phyloP scores from a whole-genome alignment of 1,140 invertebrate genomes.

The Drosophila kikkawai region DNA sequence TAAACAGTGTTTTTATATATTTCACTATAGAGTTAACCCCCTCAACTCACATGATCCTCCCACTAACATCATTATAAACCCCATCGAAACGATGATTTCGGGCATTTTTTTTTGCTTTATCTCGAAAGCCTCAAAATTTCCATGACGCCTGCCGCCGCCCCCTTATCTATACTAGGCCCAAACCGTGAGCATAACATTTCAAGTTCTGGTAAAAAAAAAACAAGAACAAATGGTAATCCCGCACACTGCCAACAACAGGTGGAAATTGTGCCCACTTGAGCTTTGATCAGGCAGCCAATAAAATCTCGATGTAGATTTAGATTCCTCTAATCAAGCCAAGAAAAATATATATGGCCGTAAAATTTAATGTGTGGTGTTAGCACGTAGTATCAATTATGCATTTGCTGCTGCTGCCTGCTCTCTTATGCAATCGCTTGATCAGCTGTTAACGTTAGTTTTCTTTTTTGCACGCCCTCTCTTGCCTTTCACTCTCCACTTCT shows the following conservation, averaged over 20 bases:
- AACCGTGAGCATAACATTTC: slow-evolving; percentile 17
- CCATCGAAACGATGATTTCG: slow-evolving; percentile 9
- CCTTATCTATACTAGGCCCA: slow-evolving; percentile 13
- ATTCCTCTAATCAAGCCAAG: slow-evolving; percentile 27
- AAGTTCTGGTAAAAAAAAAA: background rate
- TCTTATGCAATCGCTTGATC: slow-evolving; percentile 53
- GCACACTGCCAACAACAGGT: slow-evolving; percentile 20
- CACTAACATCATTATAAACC: background rate
- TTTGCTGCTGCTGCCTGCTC: slow-evolving; percentile 13
- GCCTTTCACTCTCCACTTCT: background rate
- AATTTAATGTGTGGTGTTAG: slow-evolving; percentile 29
- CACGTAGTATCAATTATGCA: slow-evolving; percentile 41
- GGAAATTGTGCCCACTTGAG: slow-evolving; percentile 43
- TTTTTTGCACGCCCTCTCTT: slow-evolving; percentile 7
- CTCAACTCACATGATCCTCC: background rate
- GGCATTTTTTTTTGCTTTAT: slow-evolving; percentile 15
- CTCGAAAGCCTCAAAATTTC: slow-evolving; percentile 30
- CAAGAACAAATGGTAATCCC: background rate
- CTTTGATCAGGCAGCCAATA: slow-evolving; percentile 31
- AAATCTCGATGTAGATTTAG: slow-evolving; percentile 39
- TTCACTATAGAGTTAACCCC: background rate
- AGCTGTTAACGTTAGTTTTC: slow-evolving; percentile 35
- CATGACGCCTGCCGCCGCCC: slow-evolving; percentile 31
- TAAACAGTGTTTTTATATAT: background rate
- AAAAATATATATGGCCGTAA: slow-evolving; percentile 3